Evolutionary conservation across 1,140 invertebrate genomes (phyloP), one percentile per base, ranked within the genome.

Genomic region (Oncopodura yosiiana): DNA sequence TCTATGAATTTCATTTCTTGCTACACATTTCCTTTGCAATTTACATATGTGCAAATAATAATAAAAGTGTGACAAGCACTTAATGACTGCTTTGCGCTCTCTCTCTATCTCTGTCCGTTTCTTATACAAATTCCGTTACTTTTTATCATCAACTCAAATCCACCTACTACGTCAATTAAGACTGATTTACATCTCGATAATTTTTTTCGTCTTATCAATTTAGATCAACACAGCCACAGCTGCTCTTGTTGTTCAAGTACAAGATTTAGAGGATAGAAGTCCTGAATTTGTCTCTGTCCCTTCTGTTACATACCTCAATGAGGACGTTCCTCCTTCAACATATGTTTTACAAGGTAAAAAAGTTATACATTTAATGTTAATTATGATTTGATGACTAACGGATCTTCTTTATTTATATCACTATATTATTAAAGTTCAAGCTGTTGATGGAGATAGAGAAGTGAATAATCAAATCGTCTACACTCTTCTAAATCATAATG

Each of bases 371-470:
- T 6, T 51, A 27, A 16, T 30, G 4, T 38, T 26, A 16, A 30
- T 12, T 24, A 34, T n/a, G n/a, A 9, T 34, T 11, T 34, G 32
- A 9, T 34, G 32, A 11, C 32, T 11, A n/a, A 11, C 9, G 32
- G 32, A 9, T 11, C 9, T 11, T 34, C 32, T 41, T 19, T 18
- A 8, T 12, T 9, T 18, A 9, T 19, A 6, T 34, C 32, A 8
- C 18, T 19, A 14, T 19, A 8, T 19, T 16, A 41, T 72, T 72
- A 8, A 66, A 81, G 89, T 93, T n/a, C 79, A 81, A 67, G 89
- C 89, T 2, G 80, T 93, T 61, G 90, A 94, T 71, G 90, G 90
- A 1, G 90, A 94, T 71, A 78, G 87, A 60, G 90, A 87, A 0
- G 80, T 94, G 50, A 92, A 94, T 70, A 93, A 94, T 68, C 77